Base-by-base conservation (phyloP, 1,140 invertebrate genomes). In the Cotesia glomerata region DNA sequence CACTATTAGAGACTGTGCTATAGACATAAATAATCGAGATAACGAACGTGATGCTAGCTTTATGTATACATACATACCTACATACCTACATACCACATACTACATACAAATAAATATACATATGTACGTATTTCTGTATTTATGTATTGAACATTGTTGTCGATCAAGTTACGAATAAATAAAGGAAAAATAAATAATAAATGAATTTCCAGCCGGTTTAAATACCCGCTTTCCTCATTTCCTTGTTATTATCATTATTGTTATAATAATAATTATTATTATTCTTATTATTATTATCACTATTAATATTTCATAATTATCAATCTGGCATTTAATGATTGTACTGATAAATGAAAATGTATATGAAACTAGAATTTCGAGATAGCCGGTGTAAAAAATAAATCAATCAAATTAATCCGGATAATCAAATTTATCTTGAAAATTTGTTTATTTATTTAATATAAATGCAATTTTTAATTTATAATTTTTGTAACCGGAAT, bases 221-320 rank as follows among this genome's bases (percentile, higher is more conserved):
- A 54, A 34, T 34, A 65, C 18, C 32, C 63, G 18, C 52, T 54
- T 52, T 72, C 63, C 59, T 66, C 61, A 52, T 36, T 69, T 36
- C 62, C 72, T 65, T 52, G 49, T 32, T 59, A 45, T 67, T 67
- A 36, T 69, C 8, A 39, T 35, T 67, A 34, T 69, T 58, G 26
- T 26, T 26, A 26, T 26, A 26, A 26, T 26, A 35, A 26, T 54
- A 5, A 52, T 32, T 7, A 32, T 61, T 45, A 52, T 45, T 70
- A 39, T 75, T 74, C 70, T 74, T 76, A 79, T 79, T 77, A 76
- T 81, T n/a, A 54, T 54, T 75, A 75, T 83, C 81, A 77, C 78
- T 80, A 83, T 80, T 82, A 78, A 81, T 79, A 80, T 82, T 85
- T 81, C 80, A 77, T 79, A 80, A 82, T 81, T 80, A 80, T 81